These are phyloP conservation scores for Platorchestia sp. DNA, from an alignment of 1,140 invertebrate genomes.

Conservation along the genomic window DNA sequence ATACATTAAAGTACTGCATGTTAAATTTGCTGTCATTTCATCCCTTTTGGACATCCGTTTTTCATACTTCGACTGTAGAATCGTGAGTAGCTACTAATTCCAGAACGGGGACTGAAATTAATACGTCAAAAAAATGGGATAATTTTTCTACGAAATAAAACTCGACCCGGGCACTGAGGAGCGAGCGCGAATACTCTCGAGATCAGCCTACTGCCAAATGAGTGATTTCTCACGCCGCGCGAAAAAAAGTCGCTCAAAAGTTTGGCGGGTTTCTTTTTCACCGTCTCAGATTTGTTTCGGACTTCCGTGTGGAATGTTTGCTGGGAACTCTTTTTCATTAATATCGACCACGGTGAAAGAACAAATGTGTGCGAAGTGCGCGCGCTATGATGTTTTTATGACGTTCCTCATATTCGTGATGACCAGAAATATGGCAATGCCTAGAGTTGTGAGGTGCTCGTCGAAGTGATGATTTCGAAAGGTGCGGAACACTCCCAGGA, in stretches of 20 bases:
- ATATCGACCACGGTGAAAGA: neutral
- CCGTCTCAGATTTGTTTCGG: neutral
- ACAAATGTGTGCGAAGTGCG: neutral
- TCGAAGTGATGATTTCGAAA: too few species aligned
- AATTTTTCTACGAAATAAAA: neutral
- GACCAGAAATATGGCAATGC: too few species aligned
- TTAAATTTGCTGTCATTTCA: neutral
- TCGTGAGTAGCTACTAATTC: too few species aligned
- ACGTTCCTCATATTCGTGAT: too few species aligned
- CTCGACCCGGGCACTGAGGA: neutral
- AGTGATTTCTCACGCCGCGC: neutral
- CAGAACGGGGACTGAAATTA: too few species aligned
- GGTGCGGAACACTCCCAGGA: too few species aligned
- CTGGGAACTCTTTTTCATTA: neutral
- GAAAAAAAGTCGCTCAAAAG: neutral
- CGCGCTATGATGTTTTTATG: too few species aligned
- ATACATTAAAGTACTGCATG: too few species aligned
- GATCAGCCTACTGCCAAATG: neutral
- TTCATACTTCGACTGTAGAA: neutral
- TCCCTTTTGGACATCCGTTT: neutral
- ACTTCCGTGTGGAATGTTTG: neutral
- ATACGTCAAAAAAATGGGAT: too few species aligned
- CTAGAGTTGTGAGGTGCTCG: too few species aligned
- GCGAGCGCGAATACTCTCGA: neutral
- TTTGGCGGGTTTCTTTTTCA: neutral